phyloP scores from a whole-genome alignment of 1,140 invertebrate species.

The Halyomorpha halys region DNA sequence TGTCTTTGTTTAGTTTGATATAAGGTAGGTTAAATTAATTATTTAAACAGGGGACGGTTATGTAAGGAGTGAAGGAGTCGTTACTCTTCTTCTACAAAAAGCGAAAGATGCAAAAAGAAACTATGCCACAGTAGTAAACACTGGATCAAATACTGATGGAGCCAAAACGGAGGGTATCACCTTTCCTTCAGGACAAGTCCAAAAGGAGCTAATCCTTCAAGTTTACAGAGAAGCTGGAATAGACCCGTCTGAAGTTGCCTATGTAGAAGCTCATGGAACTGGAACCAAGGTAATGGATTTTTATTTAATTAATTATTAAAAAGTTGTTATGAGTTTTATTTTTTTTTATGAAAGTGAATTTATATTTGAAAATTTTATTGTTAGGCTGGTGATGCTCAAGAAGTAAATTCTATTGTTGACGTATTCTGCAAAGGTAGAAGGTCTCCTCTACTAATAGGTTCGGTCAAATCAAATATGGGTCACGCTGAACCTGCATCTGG shows the following conservation, averaged over 20 bases:
- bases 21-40: background rate
- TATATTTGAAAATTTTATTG: slow-evolving; percentile 2
- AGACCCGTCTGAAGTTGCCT: slow-evolving; percentile 68
- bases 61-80: slow-evolving; percentile 79
- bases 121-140: slow-evolving; percentile 77
- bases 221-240: slow-evolving; percentile 72
- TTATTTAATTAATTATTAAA: too few relatives aligned
- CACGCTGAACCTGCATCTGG: slow-evolving; percentile 92
- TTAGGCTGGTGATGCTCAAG: slow-evolving; percentile 81
- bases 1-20: too few relatives aligned
- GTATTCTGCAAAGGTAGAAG: slow-evolving; percentile 79
- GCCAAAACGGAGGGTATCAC: slow-evolving; percentile 83
- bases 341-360: too few relatives aligned
- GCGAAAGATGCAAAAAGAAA: slow-evolving; percentile 58
- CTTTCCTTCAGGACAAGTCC: slow-evolving; percentile 76
- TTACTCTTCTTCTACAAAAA: slow-evolving; percentile 72
- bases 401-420: slow-evolving; percentile 85
- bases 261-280: slow-evolving; percentile 93
- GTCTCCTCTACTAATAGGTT: slow-evolving; percentile 77
- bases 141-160: slow-evolving; percentile 82
- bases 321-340: too few relatives aligned
- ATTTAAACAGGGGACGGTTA: slow-evolving; percentile 61
- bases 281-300: slow-evolving; percentile 62
- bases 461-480: slow-evolving; percentile 96
- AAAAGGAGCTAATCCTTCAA: slow-evolving; percentile 74